Evolutionary conservation across 2,888 invertebrate species (phyloP).

Genomic region (Pheosia tremula): DNA sequence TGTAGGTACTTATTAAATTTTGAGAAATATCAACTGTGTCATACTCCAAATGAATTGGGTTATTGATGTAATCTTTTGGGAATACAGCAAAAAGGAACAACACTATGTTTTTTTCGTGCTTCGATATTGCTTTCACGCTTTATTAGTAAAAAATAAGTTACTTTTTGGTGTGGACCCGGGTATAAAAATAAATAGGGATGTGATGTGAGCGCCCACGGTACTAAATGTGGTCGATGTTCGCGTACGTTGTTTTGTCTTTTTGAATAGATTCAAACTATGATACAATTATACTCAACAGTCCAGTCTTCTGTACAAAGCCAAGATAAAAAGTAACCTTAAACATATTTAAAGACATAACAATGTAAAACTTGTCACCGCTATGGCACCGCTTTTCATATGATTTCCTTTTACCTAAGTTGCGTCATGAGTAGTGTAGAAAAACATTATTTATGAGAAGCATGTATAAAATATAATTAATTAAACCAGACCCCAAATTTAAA

Average conservation of each 20-base stretch:
- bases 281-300: not conserved
- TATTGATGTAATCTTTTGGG: not conserved
- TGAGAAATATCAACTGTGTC: not conserved
- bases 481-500: not conserved
- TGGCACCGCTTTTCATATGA: slow-evolving; percentile 68
- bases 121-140: slow-evolving; percentile 50
- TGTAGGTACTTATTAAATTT: not conserved
- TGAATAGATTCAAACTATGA: too few relatives aligned
- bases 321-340: not conserved
- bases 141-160: slow-evolving; percentile 30
- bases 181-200: slow-evolving; percentile 15
- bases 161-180: slow-evolving; percentile 36
- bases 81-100: slow-evolving; percentile 37
- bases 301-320: too few relatives aligned
- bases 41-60: not conserved
- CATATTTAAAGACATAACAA: slow-evolving; percentile 59
- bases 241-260: slow-evolving; percentile 70
- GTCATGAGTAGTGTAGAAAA: slow-evolving; percentile 52
- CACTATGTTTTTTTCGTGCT: slow-evolving; percentile 37
- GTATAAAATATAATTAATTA: slow-evolving; percentile 11
- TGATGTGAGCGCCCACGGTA: slow-evolving; percentile 61
- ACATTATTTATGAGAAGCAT: slow-evolving; percentile 41
- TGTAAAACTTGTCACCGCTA: slow-evolving; percentile 68
- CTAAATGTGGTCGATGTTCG: slow-evolving; percentile 72
- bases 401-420: slow-evolving; percentile 68